phyloP scores from a whole-genome alignment of 2,797 vertebrate genomes.

The Sebastes hopkinsi region DNA sequence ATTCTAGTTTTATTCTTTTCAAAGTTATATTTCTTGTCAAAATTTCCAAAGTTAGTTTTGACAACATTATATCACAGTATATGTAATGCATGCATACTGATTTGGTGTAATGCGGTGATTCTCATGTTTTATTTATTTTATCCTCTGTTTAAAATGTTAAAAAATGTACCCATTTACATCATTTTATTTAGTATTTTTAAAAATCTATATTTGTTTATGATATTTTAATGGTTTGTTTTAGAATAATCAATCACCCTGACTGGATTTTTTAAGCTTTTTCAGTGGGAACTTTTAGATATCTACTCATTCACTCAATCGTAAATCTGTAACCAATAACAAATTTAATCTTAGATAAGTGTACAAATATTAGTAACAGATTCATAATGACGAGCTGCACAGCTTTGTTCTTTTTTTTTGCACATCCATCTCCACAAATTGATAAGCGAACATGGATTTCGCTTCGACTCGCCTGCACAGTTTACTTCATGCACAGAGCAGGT shows the following conservation, averaged over 20 bases:
- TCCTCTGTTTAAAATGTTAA: not conserved
- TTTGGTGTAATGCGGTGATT: constrained; percentile 7
- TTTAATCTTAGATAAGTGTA: not conserved
- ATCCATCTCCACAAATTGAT: not conserved
- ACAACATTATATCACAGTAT: not conserved
- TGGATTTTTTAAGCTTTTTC: not conserved
- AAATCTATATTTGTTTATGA: not conserved
- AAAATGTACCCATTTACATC: constrained; percentile 12
- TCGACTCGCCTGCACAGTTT: constrained; percentile 34
- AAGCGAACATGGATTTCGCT: not conserved
- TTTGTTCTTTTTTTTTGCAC: constrained; percentile 40
- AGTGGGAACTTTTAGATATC: not conserved
- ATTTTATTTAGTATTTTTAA: not conserved
- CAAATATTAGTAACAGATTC: not conserved
- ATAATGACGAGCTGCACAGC: not conserved
- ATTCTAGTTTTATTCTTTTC: not conserved
- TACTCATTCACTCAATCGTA: not conserved
- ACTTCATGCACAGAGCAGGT: constrained; percentile 44
- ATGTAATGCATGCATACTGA: not conserved
- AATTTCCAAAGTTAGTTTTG: not conserved
- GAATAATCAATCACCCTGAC: not conserved
- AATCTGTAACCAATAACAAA: not conserved
- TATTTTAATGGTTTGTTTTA: constrained; percentile 1
- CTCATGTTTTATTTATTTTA: constrained; percentile 46
- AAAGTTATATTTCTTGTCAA: not conserved